These are phyloP conservation scores for Lutjanus argentimaculatus DNA, from an alignment of 2,797 vertebrate genomes.

Conservation along the genomic window DNA sequence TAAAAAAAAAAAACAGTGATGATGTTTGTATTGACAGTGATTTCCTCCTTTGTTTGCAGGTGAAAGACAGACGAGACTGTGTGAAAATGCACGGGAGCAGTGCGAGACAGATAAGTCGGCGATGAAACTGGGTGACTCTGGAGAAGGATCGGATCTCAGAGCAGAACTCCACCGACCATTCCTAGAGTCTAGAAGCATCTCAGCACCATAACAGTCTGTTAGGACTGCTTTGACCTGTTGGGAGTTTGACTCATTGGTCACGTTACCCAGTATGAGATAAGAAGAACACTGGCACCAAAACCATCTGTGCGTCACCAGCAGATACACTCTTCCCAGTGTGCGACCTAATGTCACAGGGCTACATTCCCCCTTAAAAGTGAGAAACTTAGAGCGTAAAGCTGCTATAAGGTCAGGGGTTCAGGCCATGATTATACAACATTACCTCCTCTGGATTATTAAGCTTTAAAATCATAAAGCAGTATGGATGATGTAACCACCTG, in stretches of 20 bases:
- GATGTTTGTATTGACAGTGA: constrained; percentile 4
- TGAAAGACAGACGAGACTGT: constrained; percentile 85
- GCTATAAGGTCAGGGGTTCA: neutral
- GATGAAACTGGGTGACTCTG: constrained; percentile 70
- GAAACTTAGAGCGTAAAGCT: neutral
- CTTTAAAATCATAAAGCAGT: neutral
- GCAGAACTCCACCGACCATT: constrained; percentile 16
- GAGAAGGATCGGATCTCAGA: constrained; percentile 15
- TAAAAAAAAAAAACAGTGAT: neutral
- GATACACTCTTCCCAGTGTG: neutral
- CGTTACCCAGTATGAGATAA: constrained; percentile 7
- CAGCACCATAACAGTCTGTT: constrained; percentile 6
- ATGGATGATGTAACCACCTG: neutral
- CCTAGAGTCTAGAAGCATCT: constrained; percentile 35
- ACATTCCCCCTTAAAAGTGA: neutral
- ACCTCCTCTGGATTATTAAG: too few species aligned
- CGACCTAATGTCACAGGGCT: neutral
- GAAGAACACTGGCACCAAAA: constrained; percentile 3
- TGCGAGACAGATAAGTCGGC: constrained; percentile 83
- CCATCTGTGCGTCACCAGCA: constrained; percentile 3
- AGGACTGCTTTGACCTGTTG: constrained; percentile 8
- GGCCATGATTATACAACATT: neutral
- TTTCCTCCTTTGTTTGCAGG: constrained; percentile 59
- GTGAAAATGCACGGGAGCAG: constrained; percentile 87
- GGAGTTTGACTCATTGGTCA: constrained; percentile 16